A percentile compares a stretch with the other conserved stretches of the same genome.
These are phyloP conservation scores for Paratilapia polleni DNA, from an alignment of 2,113 vertebrate species.

Conservation along the genomic window DNA sequence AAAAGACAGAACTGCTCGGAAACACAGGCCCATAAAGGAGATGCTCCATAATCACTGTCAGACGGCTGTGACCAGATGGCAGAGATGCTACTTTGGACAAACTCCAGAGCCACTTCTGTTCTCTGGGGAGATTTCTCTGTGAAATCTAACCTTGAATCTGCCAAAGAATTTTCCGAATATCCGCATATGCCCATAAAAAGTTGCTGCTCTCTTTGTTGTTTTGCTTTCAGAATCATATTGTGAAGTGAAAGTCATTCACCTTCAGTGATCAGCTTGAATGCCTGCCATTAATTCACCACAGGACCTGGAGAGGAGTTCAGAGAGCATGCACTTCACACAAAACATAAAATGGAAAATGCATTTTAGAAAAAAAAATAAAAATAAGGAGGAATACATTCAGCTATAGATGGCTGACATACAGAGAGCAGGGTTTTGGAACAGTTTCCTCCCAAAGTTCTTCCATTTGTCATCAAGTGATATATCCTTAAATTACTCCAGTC, in stretches of 20 bases:
- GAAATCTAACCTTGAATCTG: conserved; percentile 69
- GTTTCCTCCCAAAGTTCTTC: conserved; percentile 16
- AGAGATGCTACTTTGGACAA: conserved; percentile 64
- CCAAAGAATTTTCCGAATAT: conserved; percentile 45
- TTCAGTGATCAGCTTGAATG: conserved; percentile 56
- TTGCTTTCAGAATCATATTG: conserved; percentile 46
- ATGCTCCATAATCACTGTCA: conserved; percentile 61
- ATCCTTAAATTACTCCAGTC: conserved; percentile 2
- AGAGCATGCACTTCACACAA: not conserved
- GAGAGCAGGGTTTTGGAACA: not conserved
- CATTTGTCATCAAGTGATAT: conserved; percentile 33
- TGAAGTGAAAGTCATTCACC: conserved; percentile 56
- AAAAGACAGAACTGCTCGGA: conserved; percentile 42
- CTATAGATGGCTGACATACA: conserved; percentile 13
- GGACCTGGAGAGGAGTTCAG: conserved; percentile 17
- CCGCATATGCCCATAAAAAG: conserved; percentile 36
- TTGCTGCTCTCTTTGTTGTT: conserved; percentile 46
- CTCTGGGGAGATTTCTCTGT: conserved; percentile 58
- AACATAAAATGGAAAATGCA: conserved; percentile 5
- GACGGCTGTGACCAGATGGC: conserved; percentile 74
- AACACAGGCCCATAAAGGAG: conserved; percentile 47
- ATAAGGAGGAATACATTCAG: not conserved
- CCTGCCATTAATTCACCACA: conserved; percentile 34
- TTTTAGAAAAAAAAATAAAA: not conserved
- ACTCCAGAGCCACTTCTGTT: conserved; percentile 66